Conservation (phyloP, 2,113 vertebrate genomes). For the Prionailurus bengalensis region DNA sequence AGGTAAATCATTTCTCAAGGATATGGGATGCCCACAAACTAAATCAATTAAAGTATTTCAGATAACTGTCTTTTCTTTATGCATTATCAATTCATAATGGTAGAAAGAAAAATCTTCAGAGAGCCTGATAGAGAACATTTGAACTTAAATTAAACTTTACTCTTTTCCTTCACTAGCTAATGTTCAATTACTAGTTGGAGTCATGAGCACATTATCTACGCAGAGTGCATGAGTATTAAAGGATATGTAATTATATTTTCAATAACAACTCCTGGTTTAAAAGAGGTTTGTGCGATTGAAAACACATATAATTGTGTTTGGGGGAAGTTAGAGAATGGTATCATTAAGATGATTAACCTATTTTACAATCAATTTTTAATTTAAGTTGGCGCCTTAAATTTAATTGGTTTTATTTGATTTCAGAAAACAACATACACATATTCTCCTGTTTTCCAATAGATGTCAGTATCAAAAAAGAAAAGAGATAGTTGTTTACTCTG, state of each 20-base stretch:
- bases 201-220: background rate
- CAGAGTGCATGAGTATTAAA: background rate
- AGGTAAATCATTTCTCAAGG: background rate
- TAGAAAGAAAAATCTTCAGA: constrained; percentile 7
- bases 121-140: background rate
- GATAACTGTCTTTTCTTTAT: background rate
- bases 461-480: constrained; percentile 91
- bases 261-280: background rate
- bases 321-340: background rate
- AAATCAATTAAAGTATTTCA: background rate
- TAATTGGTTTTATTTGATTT: constrained; percentile 27
- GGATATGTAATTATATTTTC: background rate
- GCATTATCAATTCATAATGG: background rate
- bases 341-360: background rate
- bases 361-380: background rate
- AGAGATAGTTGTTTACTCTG: constrained; percentile 71
- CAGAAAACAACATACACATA: constrained; percentile 32
- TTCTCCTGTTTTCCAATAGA: constrained; percentile 88
- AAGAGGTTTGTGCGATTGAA: background rate
- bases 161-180: background rate
- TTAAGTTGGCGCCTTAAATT: background rate
- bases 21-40: background rate
- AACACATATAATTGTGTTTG: constrained; percentile 30
- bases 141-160: background rate
- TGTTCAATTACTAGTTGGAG: constrained; percentile 11